Evolutionary conservation across 2,113 vertebrate genomes (phyloP).

Genomic region (Alosa alosa): DNA sequence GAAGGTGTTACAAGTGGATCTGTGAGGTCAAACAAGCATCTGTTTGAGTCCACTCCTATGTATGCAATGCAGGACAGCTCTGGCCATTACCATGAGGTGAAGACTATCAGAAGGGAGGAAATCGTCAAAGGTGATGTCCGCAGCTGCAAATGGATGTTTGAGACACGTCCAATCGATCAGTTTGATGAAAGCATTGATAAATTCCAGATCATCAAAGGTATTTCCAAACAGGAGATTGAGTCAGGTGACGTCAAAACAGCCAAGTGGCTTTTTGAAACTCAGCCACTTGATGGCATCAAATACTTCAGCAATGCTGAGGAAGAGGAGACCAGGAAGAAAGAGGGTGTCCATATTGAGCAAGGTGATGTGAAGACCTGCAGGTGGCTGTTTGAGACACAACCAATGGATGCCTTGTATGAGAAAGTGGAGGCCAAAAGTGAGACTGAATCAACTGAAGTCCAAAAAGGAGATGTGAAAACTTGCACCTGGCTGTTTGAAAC

Average conservation of each 20-base stretch:
- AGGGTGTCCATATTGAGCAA: slow-evolving; percentile 73
- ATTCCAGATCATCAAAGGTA: slow-evolving; percentile 88
- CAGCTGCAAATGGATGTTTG: slow-evolving; percentile 91
- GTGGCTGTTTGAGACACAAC: slow-evolving; percentile 92
- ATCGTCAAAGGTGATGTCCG: slow-evolving; percentile 84
- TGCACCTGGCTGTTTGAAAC: slow-evolving; percentile 92
- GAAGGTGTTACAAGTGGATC: slow-evolving; percentile 83
- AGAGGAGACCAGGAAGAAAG: slow-evolving; percentile 66
- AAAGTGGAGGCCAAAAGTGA: slow-evolving; percentile 71
- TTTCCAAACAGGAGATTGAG: slow-evolving; percentile 87
- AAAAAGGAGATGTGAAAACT: slow-evolving; percentile 87
- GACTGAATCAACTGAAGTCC: slow-evolving; percentile 68
- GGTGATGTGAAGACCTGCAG: slow-evolving; percentile 87
- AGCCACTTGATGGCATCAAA: slow-evolving; percentile 84
- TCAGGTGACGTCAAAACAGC: slow-evolving; percentile 89
- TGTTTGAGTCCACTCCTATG: slow-evolving; percentile 86
- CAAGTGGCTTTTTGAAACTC: slow-evolving; percentile 93
- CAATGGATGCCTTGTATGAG: slow-evolving; percentile 87
- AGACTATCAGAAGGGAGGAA: slow-evolving; percentile 87
- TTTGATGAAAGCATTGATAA: slow-evolving; percentile 87
- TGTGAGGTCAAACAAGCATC: slow-evolving; percentile 80
- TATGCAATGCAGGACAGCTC: slow-evolving; percentile 88
- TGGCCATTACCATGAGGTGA: slow-evolving; percentile 88
- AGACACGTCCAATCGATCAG: slow-evolving; percentile 87
- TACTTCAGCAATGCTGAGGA: slow-evolving; percentile 71